These are phyloP conservation scores for Lycodopsis pacificus DNA, from an alignment of 2,797 vertebrate genomes.

Conservation along the genomic window DNA sequence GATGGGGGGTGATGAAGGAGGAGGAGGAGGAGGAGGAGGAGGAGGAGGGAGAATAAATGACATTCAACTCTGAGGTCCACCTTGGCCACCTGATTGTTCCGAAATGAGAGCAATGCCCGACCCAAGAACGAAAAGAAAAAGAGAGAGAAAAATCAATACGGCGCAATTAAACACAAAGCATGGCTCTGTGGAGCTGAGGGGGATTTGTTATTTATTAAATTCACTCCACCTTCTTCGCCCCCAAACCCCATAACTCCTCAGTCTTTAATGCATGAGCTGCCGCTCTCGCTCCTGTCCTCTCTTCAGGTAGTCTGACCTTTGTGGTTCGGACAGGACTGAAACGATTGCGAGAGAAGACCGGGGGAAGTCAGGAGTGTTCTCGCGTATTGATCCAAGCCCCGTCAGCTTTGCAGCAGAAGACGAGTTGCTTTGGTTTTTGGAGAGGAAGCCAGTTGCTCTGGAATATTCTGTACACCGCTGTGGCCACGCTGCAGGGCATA, in stretches of 20 bases:
- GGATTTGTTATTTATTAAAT: constrained; percentile 85
- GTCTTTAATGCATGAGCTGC: constrained; percentile 73
- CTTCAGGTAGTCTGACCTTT: constrained; percentile 83
- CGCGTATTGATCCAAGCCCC: constrained; percentile 80
- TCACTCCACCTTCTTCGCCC: constrained; percentile 68
- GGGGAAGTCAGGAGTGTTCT: constrained; percentile 82
- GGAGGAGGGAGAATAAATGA: constrained; percentile 66
- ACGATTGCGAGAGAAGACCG: constrained; percentile 74
- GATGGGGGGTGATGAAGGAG: constrained; percentile 1
- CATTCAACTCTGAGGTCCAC: constrained; percentile 73
- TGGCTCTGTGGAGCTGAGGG: constrained; percentile 76
- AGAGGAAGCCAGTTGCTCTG: constrained; percentile 21
- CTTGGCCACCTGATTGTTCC: constrained; percentile 83
- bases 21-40: constrained; percentile 22
- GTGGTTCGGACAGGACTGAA: constrained; percentile 76
- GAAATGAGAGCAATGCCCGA: constrained; percentile 80
- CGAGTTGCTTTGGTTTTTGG: constrained; percentile 50
- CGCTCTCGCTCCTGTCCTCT: constrained; percentile 63
- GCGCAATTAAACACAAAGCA: constrained; percentile 86
- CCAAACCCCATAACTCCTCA: constrained; percentile 62
- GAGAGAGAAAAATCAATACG: constrained; percentile 82
- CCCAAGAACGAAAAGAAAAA: constrained; percentile 69
- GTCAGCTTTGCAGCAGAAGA: constrained; percentile 41
- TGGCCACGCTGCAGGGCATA: constrained; percentile 1
- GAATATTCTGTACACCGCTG: constrained; percentile 19